These are phyloP conservation scores for Zosterops lateralis DNA, from an alignment of 2,113 vertebrate genomes.

Conservation along the genomic window DNA sequence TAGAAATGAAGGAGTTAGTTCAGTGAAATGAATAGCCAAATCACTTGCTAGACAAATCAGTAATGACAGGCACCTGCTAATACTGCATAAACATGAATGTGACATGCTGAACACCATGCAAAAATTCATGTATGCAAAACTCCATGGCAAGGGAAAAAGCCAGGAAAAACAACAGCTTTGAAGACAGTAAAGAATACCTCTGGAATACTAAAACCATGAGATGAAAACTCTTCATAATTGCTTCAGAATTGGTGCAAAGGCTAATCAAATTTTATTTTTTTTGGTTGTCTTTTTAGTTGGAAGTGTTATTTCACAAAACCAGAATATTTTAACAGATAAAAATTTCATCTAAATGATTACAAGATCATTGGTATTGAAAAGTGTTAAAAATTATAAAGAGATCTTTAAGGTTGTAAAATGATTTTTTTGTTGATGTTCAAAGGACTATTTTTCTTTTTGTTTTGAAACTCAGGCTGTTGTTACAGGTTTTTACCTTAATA, in stretches of 20 bases:
- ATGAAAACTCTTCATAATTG: neutral
- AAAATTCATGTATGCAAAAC: neutral
- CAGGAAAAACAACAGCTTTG: neutral
- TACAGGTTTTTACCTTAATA: neutral
- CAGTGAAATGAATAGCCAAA: neutral
- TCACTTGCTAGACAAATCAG: neutral
- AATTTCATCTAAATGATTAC: neutral
- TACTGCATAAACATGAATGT: rapidly evolving
- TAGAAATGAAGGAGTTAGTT: neutral
- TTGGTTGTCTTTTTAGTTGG: neutral
- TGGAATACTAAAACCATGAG: neutral
- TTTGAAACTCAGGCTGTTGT: neutral
- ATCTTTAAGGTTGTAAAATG: neutral
- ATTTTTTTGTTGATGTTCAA: neutral
- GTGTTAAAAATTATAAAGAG: neutral
- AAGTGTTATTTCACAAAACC: neutral
- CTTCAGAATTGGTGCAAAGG: neutral
- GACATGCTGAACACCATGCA: neutral
- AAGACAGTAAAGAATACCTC: neutral
- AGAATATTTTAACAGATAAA: neutral
- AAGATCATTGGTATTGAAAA: neutral
- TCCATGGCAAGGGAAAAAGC: neutral
- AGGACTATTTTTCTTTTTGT: neutral
- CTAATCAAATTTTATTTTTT: neutral
- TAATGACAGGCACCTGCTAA: neutral